A percentile compares a stretch with the other conserved stretches of the same genome.
phyloP scores from a whole-genome alignment of 1,140 invertebrate species.

The Zophobas morio region DNA sequence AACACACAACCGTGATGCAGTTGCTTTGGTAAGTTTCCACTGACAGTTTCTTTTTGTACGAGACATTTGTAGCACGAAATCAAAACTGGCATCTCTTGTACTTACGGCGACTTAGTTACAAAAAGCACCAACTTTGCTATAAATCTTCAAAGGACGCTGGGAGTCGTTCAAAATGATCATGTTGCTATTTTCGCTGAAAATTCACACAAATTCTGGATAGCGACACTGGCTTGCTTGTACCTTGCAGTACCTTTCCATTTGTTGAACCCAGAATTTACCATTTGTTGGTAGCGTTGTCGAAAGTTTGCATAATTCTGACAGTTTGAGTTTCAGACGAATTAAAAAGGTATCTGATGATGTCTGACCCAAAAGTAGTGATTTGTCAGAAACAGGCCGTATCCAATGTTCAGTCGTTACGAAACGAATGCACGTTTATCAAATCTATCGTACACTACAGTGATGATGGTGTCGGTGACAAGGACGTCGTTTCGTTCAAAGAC shows the following conservation, averaged over 20 bases:
- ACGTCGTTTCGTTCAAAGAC: background rate
- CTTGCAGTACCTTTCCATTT: background rate
- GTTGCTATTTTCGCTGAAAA: background rate
- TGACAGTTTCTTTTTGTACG: background rate
- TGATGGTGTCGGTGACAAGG: background rate
- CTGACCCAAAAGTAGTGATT: conserved; percentile 1
- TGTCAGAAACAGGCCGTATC: background rate
- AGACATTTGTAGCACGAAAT: conserved; percentile 1
- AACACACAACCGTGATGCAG: background rate
- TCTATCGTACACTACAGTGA: background rate
- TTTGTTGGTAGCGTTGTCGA: background rate
- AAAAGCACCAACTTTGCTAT: background rate
- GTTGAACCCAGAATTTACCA: background rate
- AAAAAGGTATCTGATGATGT: conserved; percentile 1
- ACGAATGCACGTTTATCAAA: conserved; percentile 6
- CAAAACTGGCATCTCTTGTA: background rate
- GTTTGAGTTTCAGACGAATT: conserved; percentile 12
- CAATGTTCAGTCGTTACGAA: background rate
- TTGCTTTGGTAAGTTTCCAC: conserved; percentile 11
- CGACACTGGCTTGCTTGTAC: conserved; percentile 3
- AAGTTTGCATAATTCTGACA: background rate
- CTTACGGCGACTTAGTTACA: background rate
- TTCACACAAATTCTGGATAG: conserved; percentile 1
- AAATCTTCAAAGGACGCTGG: background rate
- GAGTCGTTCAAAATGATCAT: background rate